Conservation (phyloP, 2,888 invertebrate species). For the Conomelus anceps region DNA sequence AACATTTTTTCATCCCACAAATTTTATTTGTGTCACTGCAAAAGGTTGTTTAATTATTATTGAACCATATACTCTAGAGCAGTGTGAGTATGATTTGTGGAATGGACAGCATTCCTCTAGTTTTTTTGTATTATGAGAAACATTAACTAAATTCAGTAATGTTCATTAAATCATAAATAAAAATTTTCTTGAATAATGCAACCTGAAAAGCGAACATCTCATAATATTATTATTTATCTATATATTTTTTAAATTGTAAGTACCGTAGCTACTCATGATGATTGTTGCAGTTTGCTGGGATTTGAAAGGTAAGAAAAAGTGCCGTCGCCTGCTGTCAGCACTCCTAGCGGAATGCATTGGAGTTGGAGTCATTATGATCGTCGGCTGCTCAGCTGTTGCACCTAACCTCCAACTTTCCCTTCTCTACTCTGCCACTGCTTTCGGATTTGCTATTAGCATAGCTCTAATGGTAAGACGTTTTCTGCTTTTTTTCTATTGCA, state of each 20-base stretch:
- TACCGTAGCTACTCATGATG: too few relatives aligned
- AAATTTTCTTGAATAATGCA: background rate
- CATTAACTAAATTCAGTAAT: background rate
- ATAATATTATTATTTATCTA: too few relatives aligned
- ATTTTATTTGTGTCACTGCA: too few relatives aligned
- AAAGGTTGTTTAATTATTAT: too few relatives aligned
- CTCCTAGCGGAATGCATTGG: constrained; percentile 42
- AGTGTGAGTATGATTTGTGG: too few relatives aligned
- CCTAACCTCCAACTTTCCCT: constrained; percentile 36
- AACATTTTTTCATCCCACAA: too few relatives aligned
- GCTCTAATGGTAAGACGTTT: constrained; percentile 43
- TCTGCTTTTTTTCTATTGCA: too few relatives aligned
- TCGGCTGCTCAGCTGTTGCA: constrained; percentile 42
- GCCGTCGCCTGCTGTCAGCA: constrained; percentile 29
- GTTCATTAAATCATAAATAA: background rate
- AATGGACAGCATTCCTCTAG: too few relatives aligned
- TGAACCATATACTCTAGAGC: too few relatives aligned
- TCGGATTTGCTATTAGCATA: constrained; percentile 42
- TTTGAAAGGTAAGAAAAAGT: constrained; percentile 20
- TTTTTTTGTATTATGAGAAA: too few relatives aligned
- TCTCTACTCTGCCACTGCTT: constrained; percentile 40
- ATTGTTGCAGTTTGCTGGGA: constrained; percentile 4
- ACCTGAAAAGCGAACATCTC: too few relatives aligned
- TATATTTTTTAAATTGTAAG: too few relatives aligned
- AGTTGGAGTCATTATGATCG: constrained; percentile 40